Base-by-base conservation (phyloP, 2,113 vertebrate species). In the Acanthochromis polyacanthus region DNA sequence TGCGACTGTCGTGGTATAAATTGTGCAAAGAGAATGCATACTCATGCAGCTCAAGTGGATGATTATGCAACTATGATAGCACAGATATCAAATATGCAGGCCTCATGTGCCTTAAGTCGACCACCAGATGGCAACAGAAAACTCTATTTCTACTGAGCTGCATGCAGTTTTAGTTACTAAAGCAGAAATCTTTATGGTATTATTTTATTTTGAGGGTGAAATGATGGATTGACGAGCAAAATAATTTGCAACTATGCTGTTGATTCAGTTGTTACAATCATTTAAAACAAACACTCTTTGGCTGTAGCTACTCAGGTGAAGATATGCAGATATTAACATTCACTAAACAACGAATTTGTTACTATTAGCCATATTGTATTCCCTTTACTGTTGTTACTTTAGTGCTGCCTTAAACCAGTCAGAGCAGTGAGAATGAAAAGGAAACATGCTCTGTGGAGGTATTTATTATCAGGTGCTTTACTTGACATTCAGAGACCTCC, bases 111-210 rank as follows among this genome's bases (percentile, higher is more conserved):
- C 4, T 65, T 32, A 25, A 0, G 23, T 59, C 46, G 17, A 69
- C 84, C 89, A 88, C 55, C 71, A 92, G 88, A 73, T 90, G 91
- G 91, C 85, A 88, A 80, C 80, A 89, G 17, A 4, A 62, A 30
- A 36, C 60, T 43, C 3, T 36, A 17, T 48, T n/a, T 40, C 19
- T 16, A 3, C 58, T 8, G 15, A 4, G 12, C 3, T 25, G 28
- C 28, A 23, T 38, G 0, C 28, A 56, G 2, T 20, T 4, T 17
- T 11, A 14, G 1, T 25, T 20, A 17, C 7, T 48, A 4, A 43
- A 38, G 14, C 43, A 25, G 3, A 12, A 51, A 0, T 48, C 16
- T 12, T 45, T 4, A n/a, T 51, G 22, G 4, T 60, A 3, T n/a
- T 43, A 14, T 51, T 65, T 4, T 22, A 8, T 52, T 52, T n/a